These are phyloP conservation scores for Andrena trimmerana DNA, from an alignment of 2,888 invertebrate genomes.

Conservation along the genomic window DNA sequence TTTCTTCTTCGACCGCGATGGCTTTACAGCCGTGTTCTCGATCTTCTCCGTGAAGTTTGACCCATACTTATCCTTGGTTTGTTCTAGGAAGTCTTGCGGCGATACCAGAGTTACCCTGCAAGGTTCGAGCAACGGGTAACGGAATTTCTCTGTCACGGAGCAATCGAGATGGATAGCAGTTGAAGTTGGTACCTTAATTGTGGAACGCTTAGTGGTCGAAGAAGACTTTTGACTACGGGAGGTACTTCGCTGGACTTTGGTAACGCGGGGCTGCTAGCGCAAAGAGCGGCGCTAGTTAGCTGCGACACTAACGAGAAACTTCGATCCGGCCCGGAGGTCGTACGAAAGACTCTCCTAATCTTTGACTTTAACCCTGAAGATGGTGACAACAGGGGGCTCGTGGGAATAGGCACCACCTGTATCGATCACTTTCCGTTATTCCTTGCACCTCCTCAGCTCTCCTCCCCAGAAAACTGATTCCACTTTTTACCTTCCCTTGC, in stretches of 20 bases:
- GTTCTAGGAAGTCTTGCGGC: constrained; percentile 77
- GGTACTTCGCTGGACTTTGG: constrained; percentile 86
- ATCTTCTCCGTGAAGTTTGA: constrained; percentile 78
- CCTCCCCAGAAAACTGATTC: too few species aligned
- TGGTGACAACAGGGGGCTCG: constrained; percentile 73
- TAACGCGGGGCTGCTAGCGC: constrained; percentile 88
- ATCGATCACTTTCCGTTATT: not conserved
- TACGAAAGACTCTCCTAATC: constrained; percentile 87
- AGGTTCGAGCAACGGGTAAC: constrained; percentile 5
- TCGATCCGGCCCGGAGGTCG: constrained; percentile 86
- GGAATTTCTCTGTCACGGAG: not conserved
- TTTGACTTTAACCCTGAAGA: constrained; percentile 86
- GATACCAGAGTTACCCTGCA: constrained; percentile 82
- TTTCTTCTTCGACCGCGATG: constrained; percentile 85
- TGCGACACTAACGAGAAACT: constrained; percentile 87
- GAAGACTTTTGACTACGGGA: constrained; percentile 87
- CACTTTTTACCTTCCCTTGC: constrained; percentile 85
- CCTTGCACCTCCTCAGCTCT: not conserved
- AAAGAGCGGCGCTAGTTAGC: constrained; percentile 87
- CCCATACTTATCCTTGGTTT: constrained; percentile 75
- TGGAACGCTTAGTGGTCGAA: constrained; percentile 87
- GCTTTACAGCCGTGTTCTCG: constrained; percentile 82
- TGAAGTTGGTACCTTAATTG: constrained; percentile 82
- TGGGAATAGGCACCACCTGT: constrained; percentile 78
- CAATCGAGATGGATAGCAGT: not conserved